Evolutionary conservation across 2,888 invertebrate genomes (phyloP).

Genomic region (Odontocerum albicorne): DNA sequence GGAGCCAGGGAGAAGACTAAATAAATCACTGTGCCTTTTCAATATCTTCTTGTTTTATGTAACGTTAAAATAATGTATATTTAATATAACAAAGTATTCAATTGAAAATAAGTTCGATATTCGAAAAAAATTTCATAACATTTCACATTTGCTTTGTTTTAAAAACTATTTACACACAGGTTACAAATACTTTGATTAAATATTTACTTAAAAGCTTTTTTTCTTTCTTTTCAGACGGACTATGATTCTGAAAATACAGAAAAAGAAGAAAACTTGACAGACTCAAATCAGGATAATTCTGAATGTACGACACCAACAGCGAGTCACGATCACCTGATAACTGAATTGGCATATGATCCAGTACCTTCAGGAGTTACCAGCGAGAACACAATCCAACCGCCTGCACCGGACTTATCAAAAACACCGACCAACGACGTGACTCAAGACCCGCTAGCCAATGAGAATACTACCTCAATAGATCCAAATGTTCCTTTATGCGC

Average conservation of each 20-base stretch:
- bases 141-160: too few species aligned
- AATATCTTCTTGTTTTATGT: too few species aligned
- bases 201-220: too few species aligned
- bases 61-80: too few species aligned
- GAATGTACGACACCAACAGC: slow-evolving; percentile 59
- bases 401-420: slow-evolving; percentile 15
- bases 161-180: too few species aligned
- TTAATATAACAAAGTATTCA: too few species aligned
- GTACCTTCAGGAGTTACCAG: slow-evolving; percentile 20
- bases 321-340: slow-evolving; percentile 45
- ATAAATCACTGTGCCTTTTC: too few species aligned
- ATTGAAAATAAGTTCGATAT: too few species aligned
- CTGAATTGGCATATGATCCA: slow-evolving; percentile 34
- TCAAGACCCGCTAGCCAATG: slow-evolving; percentile 8
- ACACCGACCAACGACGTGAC: slow-evolving; percentile 31
- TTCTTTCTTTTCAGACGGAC: slow-evolving; percentile 46
- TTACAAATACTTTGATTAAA: not conserved
- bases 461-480: not conserved
- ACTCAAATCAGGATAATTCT: slow-evolving; percentile 58
- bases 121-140: too few species aligned
- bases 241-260: slow-evolving; percentile 57
- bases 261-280: slow-evolving; percentile 56
- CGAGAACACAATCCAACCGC: slow-evolving; percentile 2
- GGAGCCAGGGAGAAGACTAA: too few species aligned
- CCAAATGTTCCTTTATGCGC: not conserved